Base-by-base conservation (phyloP, 2,113 vertebrate genomes). In the Columba janthina region DNA sequence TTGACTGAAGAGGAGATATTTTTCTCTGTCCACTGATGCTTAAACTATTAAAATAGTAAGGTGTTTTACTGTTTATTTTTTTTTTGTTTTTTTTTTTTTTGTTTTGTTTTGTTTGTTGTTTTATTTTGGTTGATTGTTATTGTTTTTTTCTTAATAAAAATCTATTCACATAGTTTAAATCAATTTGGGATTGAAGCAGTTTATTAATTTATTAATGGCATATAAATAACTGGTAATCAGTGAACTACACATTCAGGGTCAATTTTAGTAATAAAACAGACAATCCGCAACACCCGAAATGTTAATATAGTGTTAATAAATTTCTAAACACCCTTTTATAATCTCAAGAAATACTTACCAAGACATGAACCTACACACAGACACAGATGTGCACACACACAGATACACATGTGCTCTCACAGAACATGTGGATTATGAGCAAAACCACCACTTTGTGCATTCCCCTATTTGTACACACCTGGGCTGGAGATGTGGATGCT, bases 361-460 rank as follows among this genome's bases (percentile, higher is more conserved):
- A 28, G 36, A 70, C 11, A 56, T 7, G 10, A 3, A 50, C 18
- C 32, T 28, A 17, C 22, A 61, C 15, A 61, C 17, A 56, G 5
- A 40, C 53, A 19, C 44, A 46, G 44, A 25, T 4, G 6, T 4
- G 5, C 25, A 21, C 9, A 24, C 28, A 11, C 57, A 53, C 6
- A 22, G 12, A 11, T 1, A 36, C 15, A 46, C 3, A 11, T 8
- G 11, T n/a, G 11, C 11, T 36, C 12, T 20, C 28, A 50, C 22
- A 56, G 10, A 69, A 16, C 18, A 32, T 10, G 28, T 36, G 22
- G 31, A 12, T 26, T 81, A n/a, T 34, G 75, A 81, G 21, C 17
- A 81, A 34, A 46, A 46, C 18, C 17, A 42, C 2, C 4, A 11
- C 3, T 64, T 58, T 1, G 0, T 64, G 42, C 6, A 6, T 15